These are phyloP conservation scores for Panopea generosa DNA, from an alignment of 2,888 invertebrate genomes.

Conservation along the genomic window DNA sequence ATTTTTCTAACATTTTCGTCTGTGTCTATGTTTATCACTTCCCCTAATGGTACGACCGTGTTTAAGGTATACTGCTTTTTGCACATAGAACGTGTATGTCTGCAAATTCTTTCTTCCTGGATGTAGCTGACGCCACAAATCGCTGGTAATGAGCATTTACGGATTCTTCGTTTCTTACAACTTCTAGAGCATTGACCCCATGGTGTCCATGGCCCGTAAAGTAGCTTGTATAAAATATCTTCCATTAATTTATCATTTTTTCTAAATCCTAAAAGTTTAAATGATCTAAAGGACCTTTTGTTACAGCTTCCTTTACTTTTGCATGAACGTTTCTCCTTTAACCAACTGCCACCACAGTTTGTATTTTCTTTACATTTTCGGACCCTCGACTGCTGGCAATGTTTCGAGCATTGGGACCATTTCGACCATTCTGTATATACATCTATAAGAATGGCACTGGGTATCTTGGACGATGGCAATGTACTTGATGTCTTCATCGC, in stretches of 20 bases:
- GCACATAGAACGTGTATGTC: slow-evolving; percentile 92
- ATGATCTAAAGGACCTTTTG: slow-evolving; percentile 63
- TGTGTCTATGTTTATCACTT: slow-evolving; percentile 8
- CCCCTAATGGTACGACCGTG: slow-evolving; percentile 30
- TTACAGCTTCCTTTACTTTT: slow-evolving; percentile 64
- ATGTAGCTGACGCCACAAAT: slow-evolving; percentile 92
- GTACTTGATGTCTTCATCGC: no score
- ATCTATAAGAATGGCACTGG: slow-evolving; percentile 38
- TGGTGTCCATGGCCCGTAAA: slow-evolving; percentile 89
- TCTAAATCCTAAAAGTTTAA: slow-evolving; percentile 69
- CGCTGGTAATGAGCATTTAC: slow-evolving; percentile 91
- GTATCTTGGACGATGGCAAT: no score
- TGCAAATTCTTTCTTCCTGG: slow-evolving; percentile 94
- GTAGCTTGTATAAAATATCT: slow-evolving; percentile 78
- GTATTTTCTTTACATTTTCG: slow-evolving; percentile 73
- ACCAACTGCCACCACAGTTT: slow-evolving; percentile 78
- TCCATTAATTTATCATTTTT: slow-evolving; percentile 73
- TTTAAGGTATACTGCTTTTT: slow-evolving; percentile 85
- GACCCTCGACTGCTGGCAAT: slow-evolving; percentile 82
- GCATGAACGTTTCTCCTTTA: slow-evolving; percentile 81
- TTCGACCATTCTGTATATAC: slow-evolving; percentile 81
- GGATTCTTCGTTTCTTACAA: slow-evolving; percentile 91
- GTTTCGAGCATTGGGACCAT: slow-evolving; percentile 80
- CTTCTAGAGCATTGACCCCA: slow-evolving; percentile 93
- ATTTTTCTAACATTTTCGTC: not conserved